These are phyloP conservation scores for Diarsia rubi DNA, from an alignment of 2,888 invertebrate species.

Conservation along the genomic window DNA sequence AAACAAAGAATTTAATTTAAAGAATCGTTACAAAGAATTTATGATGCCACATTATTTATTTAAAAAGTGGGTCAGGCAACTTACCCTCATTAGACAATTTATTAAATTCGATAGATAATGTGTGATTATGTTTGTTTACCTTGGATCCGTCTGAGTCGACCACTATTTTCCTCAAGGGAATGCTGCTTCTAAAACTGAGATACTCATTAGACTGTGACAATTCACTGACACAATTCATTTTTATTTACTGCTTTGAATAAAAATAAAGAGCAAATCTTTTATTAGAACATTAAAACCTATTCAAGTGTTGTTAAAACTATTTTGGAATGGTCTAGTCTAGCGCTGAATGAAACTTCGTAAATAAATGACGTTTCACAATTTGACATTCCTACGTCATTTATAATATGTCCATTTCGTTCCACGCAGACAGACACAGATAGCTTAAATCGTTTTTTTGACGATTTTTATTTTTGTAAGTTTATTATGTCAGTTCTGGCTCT, in stretches of 20 bases:
- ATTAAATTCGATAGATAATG: slow-evolving; percentile 15
- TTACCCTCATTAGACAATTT: slow-evolving; percentile 8
- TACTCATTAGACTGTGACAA: slow-evolving; percentile 95
- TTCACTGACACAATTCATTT: slow-evolving; percentile 93
- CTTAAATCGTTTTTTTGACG: neutral
- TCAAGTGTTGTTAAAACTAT: slow-evolving; percentile 6
- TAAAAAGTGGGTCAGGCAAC: slow-evolving; percentile 25
- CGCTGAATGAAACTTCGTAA: slow-evolving; percentile 8
- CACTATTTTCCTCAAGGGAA: slow-evolving; percentile 94
- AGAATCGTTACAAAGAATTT: neutral
- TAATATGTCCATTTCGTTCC: neutral
- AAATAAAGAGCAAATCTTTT: slow-evolving; percentile 25
- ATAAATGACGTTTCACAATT: slow-evolving; percentile 34
- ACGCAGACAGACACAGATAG: neutral
- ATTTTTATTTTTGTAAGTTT: neutral
- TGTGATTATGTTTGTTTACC: slow-evolving; percentile 86
- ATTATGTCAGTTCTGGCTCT: neutral
- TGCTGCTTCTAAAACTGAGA: slow-evolving; percentile 94
- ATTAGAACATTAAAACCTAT: slow-evolving; percentile 25
- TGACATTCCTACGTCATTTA: slow-evolving; percentile 14
- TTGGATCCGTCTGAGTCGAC: slow-evolving; percentile 95
- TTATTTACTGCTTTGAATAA: slow-evolving; percentile 44
- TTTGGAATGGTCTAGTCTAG: neutral
- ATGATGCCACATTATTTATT: neutral
- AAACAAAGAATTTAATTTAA: slow-evolving; percentile 8